Conservation (phyloP, 2,888 invertebrate genomes). For the Nemurella pictetii region DNA sequence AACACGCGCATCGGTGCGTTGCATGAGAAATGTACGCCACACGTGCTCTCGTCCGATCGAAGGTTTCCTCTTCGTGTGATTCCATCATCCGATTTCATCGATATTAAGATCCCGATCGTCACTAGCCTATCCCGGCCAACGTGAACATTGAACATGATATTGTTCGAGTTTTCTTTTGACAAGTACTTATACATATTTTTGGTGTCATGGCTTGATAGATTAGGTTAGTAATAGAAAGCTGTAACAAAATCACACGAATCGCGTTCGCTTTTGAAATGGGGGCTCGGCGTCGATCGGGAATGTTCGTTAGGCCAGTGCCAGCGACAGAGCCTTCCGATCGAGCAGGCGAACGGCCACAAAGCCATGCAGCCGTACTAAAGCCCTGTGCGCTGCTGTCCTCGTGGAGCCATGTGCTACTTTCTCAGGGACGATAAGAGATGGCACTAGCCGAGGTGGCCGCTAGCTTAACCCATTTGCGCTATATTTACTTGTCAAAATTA, state of each 20-base stretch:
- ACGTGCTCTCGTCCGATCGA: too few relatives aligned
- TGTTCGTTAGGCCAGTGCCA: neutral
- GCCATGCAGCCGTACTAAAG: neutral
- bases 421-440: conserved; percentile 25
- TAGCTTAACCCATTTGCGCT: neutral
- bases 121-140: neutral
- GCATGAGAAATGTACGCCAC: too few relatives aligned
- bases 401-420: conserved; percentile 23
- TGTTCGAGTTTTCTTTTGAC: conserved; percentile 15
- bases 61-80: neutral
- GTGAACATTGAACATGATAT: neutral
- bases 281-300: conserved; percentile 13
- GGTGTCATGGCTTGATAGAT: conserved; percentile 29
- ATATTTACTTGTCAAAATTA: neutral
- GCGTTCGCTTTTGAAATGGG: conserved; percentile 30
- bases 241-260: conserved; percentile 20
- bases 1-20: too few relatives aligned
- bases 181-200: conserved; percentile 27
- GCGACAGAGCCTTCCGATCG: too few relatives aligned
- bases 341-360: too few relatives aligned
- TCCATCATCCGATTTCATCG: neutral
- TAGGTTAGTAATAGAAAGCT: conserved; percentile 29
- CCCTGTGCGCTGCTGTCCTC: neutral
- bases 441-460: conserved; percentile 10
- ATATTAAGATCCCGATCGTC: neutral